A percentile compares a stretch with the other conserved stretches of the same genome.
Evolutionary conservation across 2,113 vertebrate genomes (phyloP).

Genomic region (Zonotrichia leucophrys): DNA sequence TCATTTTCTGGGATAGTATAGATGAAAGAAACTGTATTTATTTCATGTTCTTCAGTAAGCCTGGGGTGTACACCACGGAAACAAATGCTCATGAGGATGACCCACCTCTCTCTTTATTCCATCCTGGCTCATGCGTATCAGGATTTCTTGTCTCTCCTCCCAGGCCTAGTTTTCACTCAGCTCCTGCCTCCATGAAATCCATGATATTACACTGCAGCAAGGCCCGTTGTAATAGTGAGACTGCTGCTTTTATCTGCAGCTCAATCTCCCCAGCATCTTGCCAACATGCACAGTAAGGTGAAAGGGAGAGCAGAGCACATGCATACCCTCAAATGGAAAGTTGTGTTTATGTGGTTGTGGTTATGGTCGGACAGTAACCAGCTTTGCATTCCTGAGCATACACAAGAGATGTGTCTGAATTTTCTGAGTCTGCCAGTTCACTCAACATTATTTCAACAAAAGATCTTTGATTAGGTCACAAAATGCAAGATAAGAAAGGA

Average conservation of each 20-base stretch:
- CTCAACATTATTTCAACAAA: not conserved
- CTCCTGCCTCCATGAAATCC: not conserved
- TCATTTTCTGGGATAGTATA: not conserved
- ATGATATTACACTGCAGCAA: not conserved
- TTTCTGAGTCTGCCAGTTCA: conserved; percentile 16
- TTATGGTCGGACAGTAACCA: conserved; percentile 49
- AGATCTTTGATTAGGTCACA: not conserved
- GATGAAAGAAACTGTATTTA: not conserved
- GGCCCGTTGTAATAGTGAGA: not conserved
- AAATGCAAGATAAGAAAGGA: not conserved
- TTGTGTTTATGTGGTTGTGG: conserved; percentile 58
- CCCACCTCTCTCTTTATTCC: not conserved
- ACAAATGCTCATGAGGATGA: not conserved
- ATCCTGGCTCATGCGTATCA: not conserved
- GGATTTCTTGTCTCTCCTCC: not conserved
- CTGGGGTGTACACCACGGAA: not conserved
- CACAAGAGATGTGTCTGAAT: conserved; percentile 19
- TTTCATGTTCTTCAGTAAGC: not conserved
- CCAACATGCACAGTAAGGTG: not conserved
- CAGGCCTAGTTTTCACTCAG: fast-evolving
- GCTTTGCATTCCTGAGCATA: conserved; percentile 38
- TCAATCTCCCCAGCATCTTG: not conserved
- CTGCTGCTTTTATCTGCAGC: conserved; percentile 17
- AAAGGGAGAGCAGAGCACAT: not conserved
- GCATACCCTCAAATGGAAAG: conserved; percentile 50